phyloP scores from a whole-genome alignment of 2,113 vertebrate species.

The Alectura lathami region DNA sequence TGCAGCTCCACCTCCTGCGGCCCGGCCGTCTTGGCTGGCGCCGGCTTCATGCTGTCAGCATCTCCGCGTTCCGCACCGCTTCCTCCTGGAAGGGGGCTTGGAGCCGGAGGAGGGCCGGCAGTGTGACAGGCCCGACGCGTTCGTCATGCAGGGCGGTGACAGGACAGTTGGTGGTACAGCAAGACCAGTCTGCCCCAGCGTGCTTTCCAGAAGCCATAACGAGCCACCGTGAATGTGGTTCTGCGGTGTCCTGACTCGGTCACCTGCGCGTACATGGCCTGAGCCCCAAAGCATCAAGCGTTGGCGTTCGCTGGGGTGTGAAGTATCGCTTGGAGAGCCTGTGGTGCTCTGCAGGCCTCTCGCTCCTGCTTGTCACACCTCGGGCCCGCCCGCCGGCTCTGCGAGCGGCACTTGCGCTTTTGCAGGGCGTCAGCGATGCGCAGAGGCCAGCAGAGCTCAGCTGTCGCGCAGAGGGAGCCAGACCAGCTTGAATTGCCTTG shows the following conservation, averaged over 20 bases:
- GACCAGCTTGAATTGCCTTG: fast-evolving
- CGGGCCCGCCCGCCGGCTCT: fast-evolving
- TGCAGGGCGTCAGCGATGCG: fast-evolving
- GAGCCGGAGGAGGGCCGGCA: neutral
- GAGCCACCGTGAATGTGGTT: neutral
- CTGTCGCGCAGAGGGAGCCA: fast-evolving
- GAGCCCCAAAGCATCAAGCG: fast-evolving
- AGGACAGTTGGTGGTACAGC: neutral
- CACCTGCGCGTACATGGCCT: fast-evolving
- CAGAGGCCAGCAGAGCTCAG: neutral
- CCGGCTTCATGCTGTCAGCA: neutral
- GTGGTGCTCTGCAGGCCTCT: neutral
- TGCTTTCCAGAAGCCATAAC: neutral
- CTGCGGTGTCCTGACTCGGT: fast-evolving
- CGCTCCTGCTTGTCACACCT: neutral
- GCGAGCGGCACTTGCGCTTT: neutral
- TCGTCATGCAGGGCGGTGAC: neutral
- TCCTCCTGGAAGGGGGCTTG: neutral
- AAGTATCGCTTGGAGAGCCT: neutral
- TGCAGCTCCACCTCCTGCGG: neutral
- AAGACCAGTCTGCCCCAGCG: neutral
- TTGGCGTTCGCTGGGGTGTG: neutral
- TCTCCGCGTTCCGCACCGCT: fast-evolving
- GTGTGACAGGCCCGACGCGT: neutral
- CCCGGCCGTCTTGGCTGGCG: neutral